Percentiles rank a stretch among this genome's conserved stretches.
These are phyloP conservation scores for Hippocampus comes DNA, from an alignment of 2,113 vertebrate genomes.

Conservation along the genomic window DNA sequence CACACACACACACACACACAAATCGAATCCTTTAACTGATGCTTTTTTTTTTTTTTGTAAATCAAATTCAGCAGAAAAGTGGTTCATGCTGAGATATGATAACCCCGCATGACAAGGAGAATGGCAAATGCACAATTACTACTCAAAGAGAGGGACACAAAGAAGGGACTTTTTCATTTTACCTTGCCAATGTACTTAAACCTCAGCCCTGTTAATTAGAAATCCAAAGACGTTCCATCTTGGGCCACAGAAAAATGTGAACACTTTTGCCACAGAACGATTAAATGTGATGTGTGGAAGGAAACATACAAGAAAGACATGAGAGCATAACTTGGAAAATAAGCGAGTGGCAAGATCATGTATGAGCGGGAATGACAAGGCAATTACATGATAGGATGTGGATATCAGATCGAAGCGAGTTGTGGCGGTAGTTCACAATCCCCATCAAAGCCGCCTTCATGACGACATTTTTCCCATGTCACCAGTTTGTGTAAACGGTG, in stretches of 20 bases:
- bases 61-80: conserved; percentile 45
- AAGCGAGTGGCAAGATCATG: conserved; percentile 24
- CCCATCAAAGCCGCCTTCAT: not conserved
- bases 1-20: not conserved
- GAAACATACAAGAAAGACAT: conserved; percentile 24
- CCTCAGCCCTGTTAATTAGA: conserved; percentile 65
- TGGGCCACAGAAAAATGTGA: conserved; percentile 58
- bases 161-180: conserved; percentile 51
- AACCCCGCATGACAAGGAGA: conserved; percentile 35
- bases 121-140: conserved; percentile 47
- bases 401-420: conserved; percentile 28
- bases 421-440: not conserved
- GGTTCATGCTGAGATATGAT: conserved; percentile 28
- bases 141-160: conserved; percentile 50
- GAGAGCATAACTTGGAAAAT: conserved; percentile 9
- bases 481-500: not conserved
- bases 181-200: conserved; percentile 48
- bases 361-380: conserved; percentile 27
- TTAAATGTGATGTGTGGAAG: conserved; percentile 34
- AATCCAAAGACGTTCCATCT: conserved; percentile 58
- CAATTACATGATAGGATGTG: conserved; percentile 34
- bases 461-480: not conserved
- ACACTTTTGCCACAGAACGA: conserved; percentile 36
- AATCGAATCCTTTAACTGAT: conserved; percentile 23
- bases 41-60: conserved; percentile 27